phyloP scores from a whole-genome alignment of 2,113 vertebrate genomes.

The Gambusia affinis region DNA sequence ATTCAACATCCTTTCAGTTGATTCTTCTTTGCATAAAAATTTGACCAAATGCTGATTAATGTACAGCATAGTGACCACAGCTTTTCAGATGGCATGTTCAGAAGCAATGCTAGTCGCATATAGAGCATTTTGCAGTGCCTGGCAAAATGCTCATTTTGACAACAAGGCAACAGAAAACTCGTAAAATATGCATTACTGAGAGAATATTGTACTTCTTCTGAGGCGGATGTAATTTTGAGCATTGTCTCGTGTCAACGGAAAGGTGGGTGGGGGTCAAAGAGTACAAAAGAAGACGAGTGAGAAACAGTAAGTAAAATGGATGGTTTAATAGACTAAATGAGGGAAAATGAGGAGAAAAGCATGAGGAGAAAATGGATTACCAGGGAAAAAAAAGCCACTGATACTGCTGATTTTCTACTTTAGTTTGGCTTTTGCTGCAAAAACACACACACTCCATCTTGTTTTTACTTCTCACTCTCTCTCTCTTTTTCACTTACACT shows the following conservation, averaged over 20 bases:
- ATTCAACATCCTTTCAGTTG: not conserved
- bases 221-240: not conserved
- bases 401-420: conserved; percentile 41
- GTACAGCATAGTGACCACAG: not conserved
- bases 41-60: not conserved
- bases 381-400: conserved; percentile 1
- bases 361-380: not conserved
- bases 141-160: too few relatives aligned
- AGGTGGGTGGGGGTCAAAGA: not conserved
- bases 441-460: conserved; percentile 5
- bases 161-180: not conserved
- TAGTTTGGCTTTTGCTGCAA: conserved; percentile 27
- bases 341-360: not conserved
- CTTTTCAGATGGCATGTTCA: not conserved
- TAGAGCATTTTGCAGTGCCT: conserved; percentile 1
- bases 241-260: conserved; percentile 10
- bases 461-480: not conserved
- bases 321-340: not conserved
- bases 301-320: not conserved
- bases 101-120: not conserved
- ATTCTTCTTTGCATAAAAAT: conserved; percentile 5
- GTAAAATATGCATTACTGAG: conserved; percentile 1
- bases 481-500: too few relatives aligned
- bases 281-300: not conserved
- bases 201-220: not conserved